Evolutionary conservation across 1,140 invertebrate genomes (phyloP).

Genomic region (Hydropsyche tenuis): DNA sequence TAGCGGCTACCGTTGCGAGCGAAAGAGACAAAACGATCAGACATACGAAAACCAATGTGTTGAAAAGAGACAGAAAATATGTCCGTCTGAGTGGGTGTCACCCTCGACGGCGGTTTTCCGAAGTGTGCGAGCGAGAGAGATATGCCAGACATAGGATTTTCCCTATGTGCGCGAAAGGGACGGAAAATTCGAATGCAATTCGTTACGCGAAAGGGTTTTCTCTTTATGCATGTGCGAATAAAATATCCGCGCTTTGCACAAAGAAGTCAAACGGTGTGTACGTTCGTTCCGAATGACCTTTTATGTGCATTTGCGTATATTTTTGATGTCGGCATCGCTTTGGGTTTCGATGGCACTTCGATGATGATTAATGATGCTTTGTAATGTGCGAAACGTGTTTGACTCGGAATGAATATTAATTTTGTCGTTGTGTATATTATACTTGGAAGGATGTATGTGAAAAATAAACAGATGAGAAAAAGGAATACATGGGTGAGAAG

Average conservation of each 20-base stretch:
- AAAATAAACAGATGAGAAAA: too few species aligned
- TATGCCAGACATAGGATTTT: slow-evolving; percentile 16
- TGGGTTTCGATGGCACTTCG: too few species aligned
- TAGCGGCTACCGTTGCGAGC: too few species aligned
- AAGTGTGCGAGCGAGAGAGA: neutral
- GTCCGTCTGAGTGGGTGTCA: neutral
- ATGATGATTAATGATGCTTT: too few species aligned
- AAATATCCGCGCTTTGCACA: slow-evolving; percentile 1
- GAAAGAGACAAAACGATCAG: neutral
- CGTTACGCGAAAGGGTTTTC: neutral
- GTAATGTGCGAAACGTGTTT: too few species aligned
- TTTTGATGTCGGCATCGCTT: too few species aligned
- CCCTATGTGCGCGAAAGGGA: neutral
- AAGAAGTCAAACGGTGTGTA: neutral
- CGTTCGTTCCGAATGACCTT: too few species aligned
- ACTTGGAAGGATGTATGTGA: too few species aligned
- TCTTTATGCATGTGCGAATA: neutral
- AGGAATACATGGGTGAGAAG: too few species aligned
- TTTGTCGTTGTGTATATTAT: too few species aligned
- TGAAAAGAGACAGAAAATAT: neutral
- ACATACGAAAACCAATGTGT: neutral
- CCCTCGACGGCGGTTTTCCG: slow-evolving; percentile 2
- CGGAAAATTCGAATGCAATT: slow-evolving; percentile 2
- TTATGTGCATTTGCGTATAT: too few species aligned
- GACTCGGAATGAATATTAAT: too few species aligned